phyloP scores from a whole-genome alignment of 2,113 vertebrate species.

The Tor tambroides region DNA sequence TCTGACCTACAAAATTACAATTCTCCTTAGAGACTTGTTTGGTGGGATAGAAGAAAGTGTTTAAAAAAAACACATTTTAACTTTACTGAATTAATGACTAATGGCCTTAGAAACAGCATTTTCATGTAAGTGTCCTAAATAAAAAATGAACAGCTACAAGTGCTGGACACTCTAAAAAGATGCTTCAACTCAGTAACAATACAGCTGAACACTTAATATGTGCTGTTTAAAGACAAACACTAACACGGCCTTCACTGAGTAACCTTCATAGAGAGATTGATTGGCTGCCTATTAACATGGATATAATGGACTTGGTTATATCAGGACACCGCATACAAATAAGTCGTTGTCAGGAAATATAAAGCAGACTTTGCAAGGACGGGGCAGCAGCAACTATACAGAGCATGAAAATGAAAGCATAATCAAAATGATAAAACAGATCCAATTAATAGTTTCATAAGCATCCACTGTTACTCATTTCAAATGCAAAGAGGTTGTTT shows the following conservation, averaged over 20 bases:
- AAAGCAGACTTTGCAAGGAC: not conserved
- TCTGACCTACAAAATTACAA: not conserved
- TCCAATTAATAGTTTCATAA: not conserved
- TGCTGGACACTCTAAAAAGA: not conserved
- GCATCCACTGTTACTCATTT: not conserved
- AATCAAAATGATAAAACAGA: not conserved
- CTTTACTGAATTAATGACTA: not conserved
- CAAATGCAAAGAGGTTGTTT: not conserved
- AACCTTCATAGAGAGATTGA: constrained; percentile 9
- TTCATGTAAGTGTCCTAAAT: not conserved
- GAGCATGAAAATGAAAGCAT: not conserved
- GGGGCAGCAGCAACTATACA: not conserved
- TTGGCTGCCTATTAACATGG: not conserved
- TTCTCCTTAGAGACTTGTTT: not conserved
- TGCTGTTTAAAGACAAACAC: not conserved
- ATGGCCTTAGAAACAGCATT: not conserved
- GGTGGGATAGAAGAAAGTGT: not conserved
- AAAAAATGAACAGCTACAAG: not conserved
- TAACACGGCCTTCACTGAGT: not conserved
- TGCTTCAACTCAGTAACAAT: not conserved
- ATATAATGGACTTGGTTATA: not conserved
- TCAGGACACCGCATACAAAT: constrained; percentile 4
- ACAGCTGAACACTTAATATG: not conserved
- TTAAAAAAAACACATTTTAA: not conserved
- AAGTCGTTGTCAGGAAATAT: not conserved